Evolutionary conservation across 1,140 invertebrate genomes (phyloP), one percentile per base, ranked within the genome.

Genomic region (Cyrtorhinus lividipennis): DNA sequence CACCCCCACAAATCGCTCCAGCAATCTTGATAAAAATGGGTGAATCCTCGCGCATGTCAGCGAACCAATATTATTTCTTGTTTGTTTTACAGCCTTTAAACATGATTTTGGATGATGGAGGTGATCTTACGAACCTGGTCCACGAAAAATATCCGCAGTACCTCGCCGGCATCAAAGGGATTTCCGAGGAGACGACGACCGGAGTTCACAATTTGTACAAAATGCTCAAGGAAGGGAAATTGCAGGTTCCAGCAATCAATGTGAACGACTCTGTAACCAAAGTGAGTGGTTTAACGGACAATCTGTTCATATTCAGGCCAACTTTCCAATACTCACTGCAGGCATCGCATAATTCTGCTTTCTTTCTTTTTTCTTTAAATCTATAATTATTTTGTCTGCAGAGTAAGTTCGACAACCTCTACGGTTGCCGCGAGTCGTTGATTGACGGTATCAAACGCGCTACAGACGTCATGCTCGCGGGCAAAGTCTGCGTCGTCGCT

Each of bases 371-470:
- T n/a, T n/a, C n/a, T n/a, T n/a, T n/a, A n/a, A n/a, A n/a, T n/a
- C n/a, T n/a, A n/a, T n/a, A n/a, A n/a, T n/a, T n/a, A n/a, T n/a
- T n/a, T n/a, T 38, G 30, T 38, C 15, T 27, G 5, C 66, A 91
- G 88, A 98, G 94, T 75, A 99, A 99, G 79, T 99, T 99, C 78
- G 97, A 99, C 74, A 99, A 99, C 74, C 76, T 99, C 24, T 99
- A 99, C 76, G 97, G 97, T 65, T 98, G 95, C 71, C 84, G 96
- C 61, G 97, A 99, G 75, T 98, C 95, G 1, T 77, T 99, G 8
- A 88, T 95, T 66, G 97, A 99, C 80, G 97, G 97, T 62, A 96
- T 99, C 67, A 99, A 99, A 75, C 81, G 96, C 67, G 97, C 97
- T 46, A 98, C 95, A 25, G 95, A 99, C 72, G 86, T 99, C 3